phyloP scores from a whole-genome alignment of 2,888 invertebrate genomes.

The Diabrotica balteata region DNA sequence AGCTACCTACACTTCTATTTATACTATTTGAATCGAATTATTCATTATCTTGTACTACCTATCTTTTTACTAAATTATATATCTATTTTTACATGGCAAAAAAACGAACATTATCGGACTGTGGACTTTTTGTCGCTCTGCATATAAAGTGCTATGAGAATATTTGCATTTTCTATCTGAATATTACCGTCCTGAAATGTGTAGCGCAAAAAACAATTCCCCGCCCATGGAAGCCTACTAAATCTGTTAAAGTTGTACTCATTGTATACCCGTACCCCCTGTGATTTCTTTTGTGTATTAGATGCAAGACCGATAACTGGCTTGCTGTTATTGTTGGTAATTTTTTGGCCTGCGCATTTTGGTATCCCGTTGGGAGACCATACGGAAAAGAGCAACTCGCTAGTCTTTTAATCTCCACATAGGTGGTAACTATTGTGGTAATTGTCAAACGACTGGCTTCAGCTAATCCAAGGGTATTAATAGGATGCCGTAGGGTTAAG shows the following conservation, averaged over 20 bases:
- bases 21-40: no score
- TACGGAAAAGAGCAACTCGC: conserved; percentile 50
- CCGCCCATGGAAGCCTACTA: conserved; percentile 7
- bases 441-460: conserved; percentile 48
- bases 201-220: background rate
- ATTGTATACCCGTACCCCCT: conserved; percentile 43
- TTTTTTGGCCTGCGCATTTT: conserved; percentile 51
- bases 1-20: no score
- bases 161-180: no score
- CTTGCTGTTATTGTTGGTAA: conserved; percentile 54
- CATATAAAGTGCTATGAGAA: no score
- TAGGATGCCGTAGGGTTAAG: background rate
- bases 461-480: conserved; percentile 34
- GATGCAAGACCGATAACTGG: conserved; percentile 52
- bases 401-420: conserved; percentile 52
- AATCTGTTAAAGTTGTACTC: conserved; percentile 29
- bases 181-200: no score
- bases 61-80: no score
- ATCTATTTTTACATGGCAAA: no score
- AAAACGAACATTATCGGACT: no score
- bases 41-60: no score
- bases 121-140: no score
- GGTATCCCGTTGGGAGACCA: conserved; percentile 47
- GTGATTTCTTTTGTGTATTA: conserved; percentile 46
- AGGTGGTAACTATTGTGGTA: conserved; percentile 52